Conservation (phyloP, 2,113 vertebrate species). For the Calypte anna region DNA sequence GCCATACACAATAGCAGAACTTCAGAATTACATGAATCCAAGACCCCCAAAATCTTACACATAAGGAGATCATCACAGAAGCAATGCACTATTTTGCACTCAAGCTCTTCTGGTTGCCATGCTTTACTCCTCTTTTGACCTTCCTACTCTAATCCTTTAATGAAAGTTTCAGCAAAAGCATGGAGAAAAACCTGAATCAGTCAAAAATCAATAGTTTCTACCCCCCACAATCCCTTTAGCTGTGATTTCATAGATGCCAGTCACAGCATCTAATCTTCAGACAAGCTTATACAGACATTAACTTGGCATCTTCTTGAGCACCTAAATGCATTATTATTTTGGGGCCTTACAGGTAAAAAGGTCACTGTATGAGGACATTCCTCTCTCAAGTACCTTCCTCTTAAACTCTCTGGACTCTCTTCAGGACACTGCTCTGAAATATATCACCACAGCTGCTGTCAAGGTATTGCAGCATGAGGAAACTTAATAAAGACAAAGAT, state of each 20-base stretch:
- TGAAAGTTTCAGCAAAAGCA: neutral
- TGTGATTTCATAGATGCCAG: neutral
- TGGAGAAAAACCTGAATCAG: neutral
- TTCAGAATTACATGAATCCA: neutral
- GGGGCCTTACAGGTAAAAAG: neutral
- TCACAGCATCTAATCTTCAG: neutral
- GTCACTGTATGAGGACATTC: neutral
- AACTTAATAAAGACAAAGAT: neutral
- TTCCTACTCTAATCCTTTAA: neutral
- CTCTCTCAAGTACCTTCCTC: neutral
- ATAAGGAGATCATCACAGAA: neutral
- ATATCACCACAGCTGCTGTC: neutral
- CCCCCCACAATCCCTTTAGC: fast-evolving
- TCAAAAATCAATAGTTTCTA: neutral
- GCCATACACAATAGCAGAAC: neutral
- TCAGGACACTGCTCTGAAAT: neutral
- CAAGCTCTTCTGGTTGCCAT: neutral
- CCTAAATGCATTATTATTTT: neutral
- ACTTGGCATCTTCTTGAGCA: neutral
- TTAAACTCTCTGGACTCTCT: neutral
- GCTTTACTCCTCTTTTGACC: neutral
- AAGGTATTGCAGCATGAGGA: neutral
- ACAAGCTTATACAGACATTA: neutral
- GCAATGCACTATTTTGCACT: neutral
- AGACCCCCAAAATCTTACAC: neutral